Percentiles rank a stretch among this genome's conserved stretches.
Evolutionary conservation across 2,797 vertebrate species (phyloP).

Genomic region (Morus bassanus): DNA sequence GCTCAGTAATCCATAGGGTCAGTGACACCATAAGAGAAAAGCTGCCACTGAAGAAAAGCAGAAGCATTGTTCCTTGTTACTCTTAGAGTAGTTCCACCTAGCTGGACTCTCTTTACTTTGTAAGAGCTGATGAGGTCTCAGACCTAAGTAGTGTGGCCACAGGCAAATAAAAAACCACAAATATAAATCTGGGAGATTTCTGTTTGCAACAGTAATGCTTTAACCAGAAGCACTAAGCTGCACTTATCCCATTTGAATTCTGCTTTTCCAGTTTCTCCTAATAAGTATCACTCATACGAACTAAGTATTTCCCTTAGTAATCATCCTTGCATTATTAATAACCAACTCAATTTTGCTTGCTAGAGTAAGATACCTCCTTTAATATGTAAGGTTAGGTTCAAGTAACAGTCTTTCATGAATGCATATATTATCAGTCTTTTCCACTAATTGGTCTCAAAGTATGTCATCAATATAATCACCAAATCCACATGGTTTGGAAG

Average conservation of each 20-base stretch:
- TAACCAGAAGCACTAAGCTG: slow-evolving; percentile 3
- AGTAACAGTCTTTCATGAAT: background rate
- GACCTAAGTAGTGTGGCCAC: background rate
- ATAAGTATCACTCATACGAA: slow-evolving; percentile 18
- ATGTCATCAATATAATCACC: background rate
- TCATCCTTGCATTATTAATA: slow-evolving; percentile 59
- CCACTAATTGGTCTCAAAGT: slow-evolving; percentile 7
- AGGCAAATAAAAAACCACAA: background rate
- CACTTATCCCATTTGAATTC: slow-evolving; percentile 31
- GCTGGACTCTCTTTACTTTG: background rate
- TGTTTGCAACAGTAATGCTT: background rate
- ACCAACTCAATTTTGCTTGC: slow-evolving; percentile 23
- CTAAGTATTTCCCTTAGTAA: slow-evolving; percentile 45
- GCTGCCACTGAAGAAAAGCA: background rate
- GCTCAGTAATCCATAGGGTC: background rate
- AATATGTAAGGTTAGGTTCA: slow-evolving; percentile 13
- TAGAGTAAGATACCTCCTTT: slow-evolving; percentile 35
- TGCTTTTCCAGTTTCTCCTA: slow-evolving; percentile 24
- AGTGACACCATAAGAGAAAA: background rate
- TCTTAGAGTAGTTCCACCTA: background rate
- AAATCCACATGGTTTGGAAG: background rate
- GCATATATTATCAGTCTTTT: background rate
- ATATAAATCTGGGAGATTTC: background rate
- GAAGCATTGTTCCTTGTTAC: background rate
- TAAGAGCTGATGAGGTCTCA: background rate